Evolutionary conservation across 2,797 vertebrate genomes (phyloP).

Genomic region (Channallabes apus): DNA sequence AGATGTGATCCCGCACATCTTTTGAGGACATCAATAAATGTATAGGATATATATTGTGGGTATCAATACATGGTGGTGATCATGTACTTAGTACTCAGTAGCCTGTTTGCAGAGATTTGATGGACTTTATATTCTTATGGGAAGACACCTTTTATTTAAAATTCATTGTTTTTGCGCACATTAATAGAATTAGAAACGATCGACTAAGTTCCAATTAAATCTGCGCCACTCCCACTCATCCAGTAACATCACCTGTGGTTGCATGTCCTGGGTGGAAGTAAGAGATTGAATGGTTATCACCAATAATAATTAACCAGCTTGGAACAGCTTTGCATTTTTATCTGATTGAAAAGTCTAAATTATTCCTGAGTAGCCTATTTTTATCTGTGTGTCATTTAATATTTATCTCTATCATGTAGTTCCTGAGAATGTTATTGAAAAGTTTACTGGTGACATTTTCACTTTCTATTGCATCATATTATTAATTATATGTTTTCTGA

Average conservation of each 20-base stretch:
- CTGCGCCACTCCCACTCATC: background rate
- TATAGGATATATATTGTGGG: background rate
- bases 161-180: too few relatives aligned
- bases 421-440: background rate
- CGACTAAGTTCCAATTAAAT: background rate
- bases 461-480: background rate
- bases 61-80: background rate
- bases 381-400: too few relatives aligned
- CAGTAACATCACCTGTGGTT: constrained; percentile 14
- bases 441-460: background rate
- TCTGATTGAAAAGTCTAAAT: background rate
- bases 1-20: background rate
- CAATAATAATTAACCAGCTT: constrained; percentile 26
- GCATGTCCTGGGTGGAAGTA: background rate
- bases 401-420: background rate
- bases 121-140: too few relatives aligned
- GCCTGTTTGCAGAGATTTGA: too few relatives aligned
- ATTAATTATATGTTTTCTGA: background rate
- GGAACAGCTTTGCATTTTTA: constrained; percentile 7
- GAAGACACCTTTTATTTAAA: too few relatives aligned
- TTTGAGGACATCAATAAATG: background rate
- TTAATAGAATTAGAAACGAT: background rate
- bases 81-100: background rate
- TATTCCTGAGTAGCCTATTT: background rate
- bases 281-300: constrained; percentile 26